These are phyloP conservation scores for Nyleta sp. DNA, from an alignment of 2,888 invertebrate species.

Conservation along the genomic window DNA sequence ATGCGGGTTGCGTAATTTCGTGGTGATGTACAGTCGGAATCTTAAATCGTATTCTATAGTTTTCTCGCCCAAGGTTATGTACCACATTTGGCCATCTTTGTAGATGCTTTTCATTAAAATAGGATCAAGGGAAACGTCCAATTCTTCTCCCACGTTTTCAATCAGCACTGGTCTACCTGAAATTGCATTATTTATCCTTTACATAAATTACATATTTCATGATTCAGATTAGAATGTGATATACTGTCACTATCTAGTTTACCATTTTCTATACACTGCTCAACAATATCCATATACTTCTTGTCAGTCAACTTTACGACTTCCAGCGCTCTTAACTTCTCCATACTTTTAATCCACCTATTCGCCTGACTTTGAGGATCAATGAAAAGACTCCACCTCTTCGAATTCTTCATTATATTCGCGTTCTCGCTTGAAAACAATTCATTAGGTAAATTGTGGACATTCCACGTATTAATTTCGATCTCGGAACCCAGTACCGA, in stretches of 20 bases:
- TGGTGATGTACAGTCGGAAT: constrained; percentile 91
- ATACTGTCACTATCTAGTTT: neutral
- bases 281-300: constrained; percentile 87
- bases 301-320: constrained; percentile 89
- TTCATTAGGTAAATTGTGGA: constrained; percentile 91
- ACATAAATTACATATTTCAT: no score
- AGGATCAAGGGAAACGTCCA: constrained; percentile 91
- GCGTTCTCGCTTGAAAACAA: constrained; percentile 93
- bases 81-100: constrained; percentile 88
- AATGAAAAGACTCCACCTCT: constrained; percentile 91
- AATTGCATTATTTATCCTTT: neutral
- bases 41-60: constrained; percentile 89
- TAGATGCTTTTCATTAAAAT: constrained; percentile 89
- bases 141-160: constrained; percentile 90
- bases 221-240: no score
- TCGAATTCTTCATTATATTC: constrained; percentile 91
- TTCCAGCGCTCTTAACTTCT: constrained; percentile 88
- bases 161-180: constrained; percentile 88
- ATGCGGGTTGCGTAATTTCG: constrained; percentile 92
- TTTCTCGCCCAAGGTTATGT: constrained; percentile 90
- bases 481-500: constrained; percentile 92
- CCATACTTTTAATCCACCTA: constrained; percentile 93
- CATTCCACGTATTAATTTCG: constrained; percentile 93
- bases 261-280: constrained; percentile 88
- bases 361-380: constrained; percentile 94